Conservation (phyloP, 2,888 invertebrate species). For the Aleiodes testaceus region DNA sequence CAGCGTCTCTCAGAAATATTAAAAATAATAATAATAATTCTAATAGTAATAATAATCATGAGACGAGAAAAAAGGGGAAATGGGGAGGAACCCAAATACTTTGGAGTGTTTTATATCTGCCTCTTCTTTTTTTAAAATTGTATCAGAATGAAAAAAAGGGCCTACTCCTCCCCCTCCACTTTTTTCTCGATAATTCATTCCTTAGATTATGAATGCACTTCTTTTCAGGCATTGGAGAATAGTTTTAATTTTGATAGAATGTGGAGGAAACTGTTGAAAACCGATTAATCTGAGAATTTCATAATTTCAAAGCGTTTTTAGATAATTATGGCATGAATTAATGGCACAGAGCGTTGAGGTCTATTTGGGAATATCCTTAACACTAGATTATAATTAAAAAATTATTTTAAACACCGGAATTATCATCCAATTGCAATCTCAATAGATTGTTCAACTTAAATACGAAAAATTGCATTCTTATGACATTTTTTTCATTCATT, state of each 20-base stretch:
- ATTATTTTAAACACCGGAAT: slow-evolving; percentile 10
- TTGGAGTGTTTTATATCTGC: slow-evolving; percentile 20
- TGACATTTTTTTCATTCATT: slow-evolving; percentile 1
- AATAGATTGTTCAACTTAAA: neutral
- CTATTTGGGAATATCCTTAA: too few relatives aligned
- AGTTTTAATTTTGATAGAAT: neutral
- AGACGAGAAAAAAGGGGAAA: slow-evolving; percentile 7
- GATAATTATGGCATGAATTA: too few relatives aligned
- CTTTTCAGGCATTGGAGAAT: neutral
- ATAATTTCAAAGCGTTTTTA: too few relatives aligned
- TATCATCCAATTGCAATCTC: slow-evolving; percentile 24
- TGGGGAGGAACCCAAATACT: neutral
- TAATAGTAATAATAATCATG: neutral
- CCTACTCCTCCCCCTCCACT: neutral
- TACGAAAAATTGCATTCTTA: neutral
- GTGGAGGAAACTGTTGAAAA: neutral
- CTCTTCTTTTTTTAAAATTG: neutral
- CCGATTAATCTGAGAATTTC: too few relatives aligned
- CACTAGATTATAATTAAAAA: neutral
- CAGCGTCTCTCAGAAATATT: slow-evolving; percentile 9
- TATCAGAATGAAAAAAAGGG: neutral
- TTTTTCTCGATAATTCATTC: slow-evolving; percentile 3
- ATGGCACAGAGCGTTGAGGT: too few relatives aligned
- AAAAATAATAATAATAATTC: slow-evolving; percentile 32
- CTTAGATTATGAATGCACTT: neutral